Base-by-base conservation (phyloP, 1,140 invertebrate genomes). In the Colletes latitarsis region DNA sequence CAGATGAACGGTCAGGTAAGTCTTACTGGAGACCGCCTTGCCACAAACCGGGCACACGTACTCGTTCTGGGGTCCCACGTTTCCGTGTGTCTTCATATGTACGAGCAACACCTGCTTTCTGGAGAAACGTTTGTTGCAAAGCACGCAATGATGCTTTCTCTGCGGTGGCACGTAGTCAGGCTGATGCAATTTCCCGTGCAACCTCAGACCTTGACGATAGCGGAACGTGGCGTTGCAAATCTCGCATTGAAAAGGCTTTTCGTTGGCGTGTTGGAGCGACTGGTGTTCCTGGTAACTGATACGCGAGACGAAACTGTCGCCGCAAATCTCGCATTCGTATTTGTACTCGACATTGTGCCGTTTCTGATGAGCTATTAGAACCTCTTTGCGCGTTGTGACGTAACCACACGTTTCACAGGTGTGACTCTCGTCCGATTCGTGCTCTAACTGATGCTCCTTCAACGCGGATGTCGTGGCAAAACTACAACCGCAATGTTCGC, bases 1-100 rank as follows among this genome's bases (percentile, higher is more conserved):
- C 68, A 97, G 93, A 89, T 97, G 98, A 92, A 98, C 98, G 52
- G 96, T 97, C 10, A 98, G 90, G 15, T 97, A 97, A 0, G 97
- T 96, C 93, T 96, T 96, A 81, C 96, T 95, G 1, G 94, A 94
- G 12, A 95, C 95, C 0, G 92, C 88, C 63, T 95, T 97, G 15
- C 96, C 95, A 89, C 97, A 98, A 2, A 97, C 95, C 15, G 94
- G 93, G 90, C 97, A 98, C 14, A 96, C 90, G 78, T 92, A 95
- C 30, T 94, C 92, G 76, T 91, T 93, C 55, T 92, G 92, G 0
- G 91, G 90, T 0, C 88, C 91, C 0, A 79, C 83, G 66, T 89
- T 91, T 0, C 90, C 91, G 57, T 93, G 93, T 0, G 91, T 93
- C 8, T 89, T 88, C 92, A 94, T 93, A 72, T 93, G 93, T 9